These are phyloP conservation scores for Callorhinus ursinus DNA, from an alignment of 2,113 vertebrate species.

Conservation along the genomic window DNA sequence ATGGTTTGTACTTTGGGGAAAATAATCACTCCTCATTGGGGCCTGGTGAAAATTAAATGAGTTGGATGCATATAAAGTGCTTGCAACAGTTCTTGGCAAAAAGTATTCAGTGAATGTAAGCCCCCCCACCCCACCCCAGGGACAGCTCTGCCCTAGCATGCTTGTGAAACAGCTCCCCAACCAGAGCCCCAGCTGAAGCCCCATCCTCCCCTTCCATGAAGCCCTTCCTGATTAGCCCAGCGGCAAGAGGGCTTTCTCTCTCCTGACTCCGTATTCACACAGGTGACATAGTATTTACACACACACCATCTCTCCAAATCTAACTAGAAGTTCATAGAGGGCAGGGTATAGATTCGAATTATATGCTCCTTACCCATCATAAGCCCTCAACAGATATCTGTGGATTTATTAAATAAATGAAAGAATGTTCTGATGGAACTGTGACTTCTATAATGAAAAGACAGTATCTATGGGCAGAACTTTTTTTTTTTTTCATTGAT, in stretches of 20 bases:
- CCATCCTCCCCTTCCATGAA: background rate
- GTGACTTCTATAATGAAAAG: constrained; percentile 15
- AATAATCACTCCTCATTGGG: background rate
- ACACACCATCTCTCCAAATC: background rate
- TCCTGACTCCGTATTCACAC: background rate
- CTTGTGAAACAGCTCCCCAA: background rate
- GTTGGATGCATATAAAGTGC: background rate
- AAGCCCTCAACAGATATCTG: background rate
- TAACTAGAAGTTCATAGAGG: background rate
- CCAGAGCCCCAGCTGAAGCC: background rate
- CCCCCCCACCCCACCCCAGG: background rate
- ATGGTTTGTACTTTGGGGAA: background rate
- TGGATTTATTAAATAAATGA: constrained; percentile 18
- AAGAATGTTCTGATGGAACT: constrained; percentile 26
- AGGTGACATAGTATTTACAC: background rate
- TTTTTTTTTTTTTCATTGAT: background rate
- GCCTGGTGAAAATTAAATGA: background rate
- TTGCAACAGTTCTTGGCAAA: background rate
- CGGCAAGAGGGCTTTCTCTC: background rate
- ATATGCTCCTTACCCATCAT: background rate
- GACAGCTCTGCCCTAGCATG: background rate
- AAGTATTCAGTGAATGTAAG: background rate
- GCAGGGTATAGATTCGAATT: background rate
- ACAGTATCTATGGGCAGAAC: background rate
- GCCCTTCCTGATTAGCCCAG: background rate